A percentile compares a stretch with the other conserved stretches of the same genome.
Evolutionary conservation across 2,888 invertebrate species (phyloP).

Genomic region (Julus scanicus): DNA sequence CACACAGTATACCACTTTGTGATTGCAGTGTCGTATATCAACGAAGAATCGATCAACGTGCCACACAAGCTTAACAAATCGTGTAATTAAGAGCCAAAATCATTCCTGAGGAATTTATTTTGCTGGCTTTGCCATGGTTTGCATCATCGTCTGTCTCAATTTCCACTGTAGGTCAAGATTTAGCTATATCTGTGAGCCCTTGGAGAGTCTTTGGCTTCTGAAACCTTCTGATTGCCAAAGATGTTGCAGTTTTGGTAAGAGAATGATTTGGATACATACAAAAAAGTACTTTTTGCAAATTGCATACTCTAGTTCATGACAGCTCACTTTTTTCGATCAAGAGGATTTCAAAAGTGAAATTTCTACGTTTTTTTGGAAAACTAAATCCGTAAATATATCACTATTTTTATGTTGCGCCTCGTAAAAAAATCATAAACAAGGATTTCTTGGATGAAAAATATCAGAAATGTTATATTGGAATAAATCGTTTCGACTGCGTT

Average conservation of each 20-base stretch:
- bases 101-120: background rate
- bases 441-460: too few species aligned
- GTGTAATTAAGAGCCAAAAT: background rate
- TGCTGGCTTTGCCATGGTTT: background rate
- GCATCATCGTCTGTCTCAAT: background rate
- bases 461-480: too few species aligned
- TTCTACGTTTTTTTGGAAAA: too few species aligned
- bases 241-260: background rate
- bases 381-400: too few species aligned
- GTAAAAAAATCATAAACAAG: too few species aligned
- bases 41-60: slow-evolving; percentile 9
- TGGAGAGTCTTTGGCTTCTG: background rate
- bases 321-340: too few species aligned
- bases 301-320: too few species aligned
- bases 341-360: too few species aligned
- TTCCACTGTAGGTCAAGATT: background rate
- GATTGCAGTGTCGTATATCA: slow-evolving; percentile 5
- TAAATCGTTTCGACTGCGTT: too few species aligned
- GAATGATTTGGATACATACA: too few species aligned
- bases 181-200: background rate
- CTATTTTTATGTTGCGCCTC: too few species aligned
- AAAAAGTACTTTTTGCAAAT: too few species aligned
- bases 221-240: background rate
- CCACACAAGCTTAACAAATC: background rate
- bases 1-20: background rate